Conservation (phyloP, 2,888 invertebrate species). For the Chelonus formosanus region DNA sequence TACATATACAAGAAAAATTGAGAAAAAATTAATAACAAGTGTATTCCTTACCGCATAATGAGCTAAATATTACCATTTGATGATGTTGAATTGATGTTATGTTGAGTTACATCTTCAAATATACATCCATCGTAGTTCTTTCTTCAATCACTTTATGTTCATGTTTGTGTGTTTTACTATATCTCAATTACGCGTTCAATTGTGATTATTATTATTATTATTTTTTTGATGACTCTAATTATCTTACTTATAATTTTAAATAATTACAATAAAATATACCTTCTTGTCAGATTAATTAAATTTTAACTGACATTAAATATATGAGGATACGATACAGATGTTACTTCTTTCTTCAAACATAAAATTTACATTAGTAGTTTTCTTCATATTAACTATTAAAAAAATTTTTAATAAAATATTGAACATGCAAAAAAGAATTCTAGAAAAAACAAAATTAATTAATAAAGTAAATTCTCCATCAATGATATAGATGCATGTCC, state of each 20-base stretch:
- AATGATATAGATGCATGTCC: slow-evolving; percentile 14
- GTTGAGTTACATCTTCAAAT: slow-evolving; percentile 36
- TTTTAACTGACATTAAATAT: too few species aligned
- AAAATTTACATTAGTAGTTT: too few species aligned
- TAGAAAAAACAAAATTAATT: too few species aligned
- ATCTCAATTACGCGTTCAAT: neutral
- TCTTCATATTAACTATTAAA: too few species aligned
- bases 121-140: slow-evolving; percentile 40
- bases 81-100: slow-evolving; percentile 40
- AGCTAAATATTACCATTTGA: slow-evolving; percentile 51
- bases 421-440: too few species aligned
- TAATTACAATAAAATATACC: slow-evolving; percentile 5
- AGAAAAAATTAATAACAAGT: slow-evolving; percentile 44
- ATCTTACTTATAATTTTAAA: slow-evolving; percentile 4
- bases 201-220: neutral
- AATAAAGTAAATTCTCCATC: too few species aligned
- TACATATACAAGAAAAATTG: slow-evolving; percentile 62
- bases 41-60: slow-evolving; percentile 55
- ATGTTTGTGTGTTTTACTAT: slow-evolving; percentile 28
- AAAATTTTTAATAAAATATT: too few species aligned
- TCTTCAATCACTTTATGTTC: slow-evolving; percentile 33
- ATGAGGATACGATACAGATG: too few species aligned
- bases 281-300: too few species aligned
- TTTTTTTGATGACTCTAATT: slow-evolving; percentile 29
- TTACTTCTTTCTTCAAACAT: too few species aligned